Base-by-base conservation (phyloP, 2,888 invertebrate species). In the Cynaeus angustus region DNA sequence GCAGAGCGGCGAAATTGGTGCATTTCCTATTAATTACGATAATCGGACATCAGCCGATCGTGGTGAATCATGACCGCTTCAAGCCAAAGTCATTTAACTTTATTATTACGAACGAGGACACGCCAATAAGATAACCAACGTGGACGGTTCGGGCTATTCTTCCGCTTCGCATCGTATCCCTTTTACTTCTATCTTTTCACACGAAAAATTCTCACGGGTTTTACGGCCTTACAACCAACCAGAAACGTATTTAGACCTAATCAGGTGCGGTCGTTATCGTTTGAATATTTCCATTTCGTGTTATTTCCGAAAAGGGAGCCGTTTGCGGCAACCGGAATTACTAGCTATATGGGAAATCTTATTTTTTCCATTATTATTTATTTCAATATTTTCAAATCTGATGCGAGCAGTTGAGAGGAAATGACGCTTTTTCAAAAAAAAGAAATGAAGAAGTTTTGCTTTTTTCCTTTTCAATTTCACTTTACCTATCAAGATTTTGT, bases 11-110 rank as follows among this genome's bases (percentile, higher is more conserved):
- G 82, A 82, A 83, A 83, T 83, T 83, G 82, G 79, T 81, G 81
- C 80, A 82, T 82, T 83, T 83, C 83, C 83, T 81, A 82, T 83
- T 83, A 83, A 83, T 83, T 82, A 81, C 78, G 79, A 80, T 82
- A 82, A 82, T 81, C 80, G 77, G 67, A 73, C 71, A 48, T 50
- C 65, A 72, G 70, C 76, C 75, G 78, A 79, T 79, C 76, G 75
- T 72, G 74, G 75, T 71, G 74, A 72, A 75, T 65, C 66, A 71
- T 67, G 56, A 66, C 65, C 73, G 73, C 71, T 74, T 71, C 71
- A 68, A 71, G 72, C 70, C 70, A 74, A 74, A 76, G 71, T 74
- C 72, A 69, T 74, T 74, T 70, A 74, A 75, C 46, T 67, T 71
- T 58, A 64, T 67, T 68, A 55, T 55, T 53, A 28, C 61, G 28